Evolutionary conservation across 2,797 vertebrate genomes (phyloP), one percentile per base, ranked within the genome.

Genomic region (Chelon auratus): DNA sequence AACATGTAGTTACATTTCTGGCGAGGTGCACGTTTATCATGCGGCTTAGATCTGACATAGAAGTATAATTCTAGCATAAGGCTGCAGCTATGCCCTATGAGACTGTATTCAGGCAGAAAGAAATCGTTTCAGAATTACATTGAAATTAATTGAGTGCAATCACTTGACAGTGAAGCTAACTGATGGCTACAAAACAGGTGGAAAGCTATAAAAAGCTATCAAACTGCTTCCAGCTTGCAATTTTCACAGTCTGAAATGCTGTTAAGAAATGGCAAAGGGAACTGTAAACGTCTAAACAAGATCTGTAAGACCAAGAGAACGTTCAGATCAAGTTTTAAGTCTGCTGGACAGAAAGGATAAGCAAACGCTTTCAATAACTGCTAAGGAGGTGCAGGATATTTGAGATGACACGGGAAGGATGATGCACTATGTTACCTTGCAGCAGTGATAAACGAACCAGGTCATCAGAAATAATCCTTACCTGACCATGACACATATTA

Each of bases 391-490:
- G 18, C 18, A 37, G 52, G 53, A 24, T 24, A 24, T 20, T 14
- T 24, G 0, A 40, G 18, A 33, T 39, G 26, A 11, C 20, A 39
- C 33, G 17, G 14, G 37, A 39, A 10, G 20, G 24, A 6, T 15
- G 10, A 22, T 50, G 33, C 20, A 5, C 1, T 56, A 26, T 18
- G 20, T 55, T 37, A 43, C 4, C 18, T 14, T 3, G 0, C 45
- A 36, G 42, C 26, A 54, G 20, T 40, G 40, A 54, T 47, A 39
- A 62, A 51, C 52, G 43, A 51, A 62, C 36, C 2, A 0, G 22
- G 43, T 33, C 39, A 51, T 75, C 64, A 57, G 52, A 45, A 22
- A 47, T 51, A 62, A 24, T 52, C 65, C 20, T 47, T 52, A 60
- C 20, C 42, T 6, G 17, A 61, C 26, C 18, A 42, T 52, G 26